Evolutionary conservation across 2,888 invertebrate genomes (phyloP), one percentile per base, ranked within the genome.

Genomic region (Stomorhina lunata): DNA sequence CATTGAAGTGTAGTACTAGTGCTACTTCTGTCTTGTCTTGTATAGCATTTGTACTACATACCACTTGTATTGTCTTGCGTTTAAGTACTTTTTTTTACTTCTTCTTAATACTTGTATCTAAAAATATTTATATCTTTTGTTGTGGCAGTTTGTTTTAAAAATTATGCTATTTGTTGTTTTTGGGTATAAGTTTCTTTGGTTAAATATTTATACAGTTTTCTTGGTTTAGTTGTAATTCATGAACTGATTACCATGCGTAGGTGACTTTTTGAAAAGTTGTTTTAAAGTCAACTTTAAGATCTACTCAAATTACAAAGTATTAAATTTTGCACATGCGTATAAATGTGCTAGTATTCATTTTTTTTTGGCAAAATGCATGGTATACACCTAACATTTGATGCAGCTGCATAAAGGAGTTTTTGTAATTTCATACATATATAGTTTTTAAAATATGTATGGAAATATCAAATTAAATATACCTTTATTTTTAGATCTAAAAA

Each of bases 171-270:
- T 53, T n/a, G n/a, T 66, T 50, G 37, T 55, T 53, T 53, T 37
- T 50, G 12, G 6, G 45, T n/a, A n/a, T n/a, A n/a, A n/a, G n/a
- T n/a, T n/a, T n/a, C n/a, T n/a, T 15, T 55, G 55, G 27, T 9
- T 10, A 25, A 45, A 55, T 40, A 61, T 17, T 69, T 57, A 63
- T 10, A n/a, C 27, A 34, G 53, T 45, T 53, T 12, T 37, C 9
- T 45, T 57, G n/a, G n/a, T n/a, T n/a, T n/a, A n/a, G n/a, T 57
- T 27, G 37, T 22, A 63, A 75, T 48, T 80, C 55, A 48, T 75
- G 80, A 71, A 57, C 63, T 71, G 32, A 71, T 80, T 80, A 71
- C 29, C 55, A 75, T 80, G 80, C 80, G 80, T 80, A 69, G 80
- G 80, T 57, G 80, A 61, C 7, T 68, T 75, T 79, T 80, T 63